A percentile compares a stretch with the other conserved stretches of the same genome.
phyloP scores from a whole-genome alignment of 1,140 invertebrate genomes.

The Halictus rubicundus region DNA sequence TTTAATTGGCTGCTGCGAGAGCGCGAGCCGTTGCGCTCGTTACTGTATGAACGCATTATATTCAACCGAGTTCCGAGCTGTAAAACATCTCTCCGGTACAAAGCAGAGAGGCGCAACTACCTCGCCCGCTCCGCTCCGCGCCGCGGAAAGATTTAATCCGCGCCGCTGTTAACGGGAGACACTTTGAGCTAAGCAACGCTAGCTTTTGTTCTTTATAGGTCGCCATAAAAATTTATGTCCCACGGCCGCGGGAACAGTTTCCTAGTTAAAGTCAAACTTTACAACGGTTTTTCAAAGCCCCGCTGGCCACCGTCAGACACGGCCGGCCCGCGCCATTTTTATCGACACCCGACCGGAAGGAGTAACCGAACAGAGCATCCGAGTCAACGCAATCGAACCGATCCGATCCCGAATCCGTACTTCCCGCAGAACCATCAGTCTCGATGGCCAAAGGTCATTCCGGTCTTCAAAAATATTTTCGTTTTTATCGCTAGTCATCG shows the following conservation, averaged over 20 bases:
- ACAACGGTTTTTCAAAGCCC: background rate
- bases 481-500: too few relatives aligned
- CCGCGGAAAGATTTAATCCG: conserved; percentile 26
- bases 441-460: too few relatives aligned
- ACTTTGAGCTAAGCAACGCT: background rate
- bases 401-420: too few relatives aligned
- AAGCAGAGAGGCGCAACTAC: background rate
- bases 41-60: conserved; percentile 8
- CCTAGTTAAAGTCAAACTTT: conserved; percentile 13
- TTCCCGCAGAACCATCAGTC: too few relatives aligned
- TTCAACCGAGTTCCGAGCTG: background rate
- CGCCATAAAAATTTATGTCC: conserved; percentile 36
- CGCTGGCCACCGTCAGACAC: background rate
- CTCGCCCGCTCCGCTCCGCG: too few relatives aligned
- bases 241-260: background rate
- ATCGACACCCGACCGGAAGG: background rate
- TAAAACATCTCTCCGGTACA: background rate
- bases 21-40: background rate
- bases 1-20: background rate
- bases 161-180: background rate
- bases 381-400: conserved; percentile 10
- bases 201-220: conserved; percentile 17
- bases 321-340: conserved; percentile 7
- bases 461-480: too few relatives aligned
- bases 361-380: background rate